Evolutionary conservation across 2,888 invertebrate genomes (phyloP).

Genomic region (Tetranychus piercei): DNA sequence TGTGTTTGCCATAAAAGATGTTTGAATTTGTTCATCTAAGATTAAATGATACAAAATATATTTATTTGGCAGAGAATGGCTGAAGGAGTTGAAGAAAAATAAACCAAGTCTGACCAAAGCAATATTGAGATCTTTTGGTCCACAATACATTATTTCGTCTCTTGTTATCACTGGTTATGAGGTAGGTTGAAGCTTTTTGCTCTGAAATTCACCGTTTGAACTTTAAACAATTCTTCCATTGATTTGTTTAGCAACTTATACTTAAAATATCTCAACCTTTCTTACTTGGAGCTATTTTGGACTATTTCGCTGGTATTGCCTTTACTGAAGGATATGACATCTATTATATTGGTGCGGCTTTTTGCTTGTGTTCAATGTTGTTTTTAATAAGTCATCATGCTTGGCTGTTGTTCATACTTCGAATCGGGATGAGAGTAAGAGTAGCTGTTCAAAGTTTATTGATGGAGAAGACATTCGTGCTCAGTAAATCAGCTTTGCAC

Average conservation of each 20-base stretch:
- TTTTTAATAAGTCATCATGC: constrained; percentile 10
- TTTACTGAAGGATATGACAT: background rate
- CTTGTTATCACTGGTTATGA: constrained; percentile 9
- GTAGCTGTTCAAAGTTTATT: background rate
- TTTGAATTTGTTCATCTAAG: too few relatives aligned
- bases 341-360: background rate
- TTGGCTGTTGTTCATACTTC: background rate
- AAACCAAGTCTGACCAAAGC: constrained; percentile 22
- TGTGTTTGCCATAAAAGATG: too few relatives aligned
- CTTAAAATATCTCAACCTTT: constrained; percentile 9
- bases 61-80: background rate
- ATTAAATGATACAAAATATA: too few relatives aligned
- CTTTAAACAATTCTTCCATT: background rate
- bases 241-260: constrained; percentile 9
- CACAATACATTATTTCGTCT: background rate
- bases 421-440: constrained; percentile 10
- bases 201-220: background rate
- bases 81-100: constrained; percentile 23
- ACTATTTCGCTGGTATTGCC: constrained; percentile 9
- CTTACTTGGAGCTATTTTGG: constrained; percentile 7
- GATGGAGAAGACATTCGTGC: constrained; percentile 3
- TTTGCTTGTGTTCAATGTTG: background rate
- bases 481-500: constrained; percentile 6
- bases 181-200: background rate
- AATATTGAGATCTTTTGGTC: constrained; percentile 21